Conservation (phyloP, 2,888 invertebrate species). For the Abscondita cerata region DNA sequence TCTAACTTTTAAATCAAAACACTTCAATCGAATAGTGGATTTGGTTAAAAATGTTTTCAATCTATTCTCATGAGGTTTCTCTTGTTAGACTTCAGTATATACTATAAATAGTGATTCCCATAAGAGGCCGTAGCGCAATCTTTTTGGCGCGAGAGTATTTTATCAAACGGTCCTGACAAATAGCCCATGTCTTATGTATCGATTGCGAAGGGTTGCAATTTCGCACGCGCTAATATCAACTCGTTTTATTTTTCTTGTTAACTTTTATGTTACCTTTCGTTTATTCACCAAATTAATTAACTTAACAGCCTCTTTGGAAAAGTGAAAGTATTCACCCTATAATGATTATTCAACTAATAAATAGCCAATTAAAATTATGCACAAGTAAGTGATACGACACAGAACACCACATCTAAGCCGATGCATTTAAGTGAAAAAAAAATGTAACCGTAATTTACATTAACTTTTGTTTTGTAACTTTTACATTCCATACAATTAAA, state of each 20-base stretch:
- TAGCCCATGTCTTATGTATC: conserved; percentile 46
- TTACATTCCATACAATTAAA: no score
- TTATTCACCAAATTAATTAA: no score
- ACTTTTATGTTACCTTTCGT: conserved; percentile 5
- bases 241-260: conserved; percentile 13
- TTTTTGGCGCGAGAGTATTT: conserved; percentile 37
- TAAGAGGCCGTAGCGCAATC: conserved; percentile 39
- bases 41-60: conserved; percentile 15
- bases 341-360: no score
- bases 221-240: conserved; percentile 28
- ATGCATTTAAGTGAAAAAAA: no score
- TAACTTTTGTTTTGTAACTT: no score
- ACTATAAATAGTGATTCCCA: conserved; percentile 42
- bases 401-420: no score
- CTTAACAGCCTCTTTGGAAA: no score
- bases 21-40: not conserved
- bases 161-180: conserved; percentile 46
- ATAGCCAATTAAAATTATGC: no score
- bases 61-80: conserved; percentile 15
- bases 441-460: no score
- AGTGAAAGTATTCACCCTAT: no score
- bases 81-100: conserved; percentile 35
- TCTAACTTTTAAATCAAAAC: not conserved
- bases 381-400: no score
- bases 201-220: conserved; percentile 40